Base-by-base conservation (phyloP, 2,797 vertebrate genomes). In the Takifugu ocellatus region DNA sequence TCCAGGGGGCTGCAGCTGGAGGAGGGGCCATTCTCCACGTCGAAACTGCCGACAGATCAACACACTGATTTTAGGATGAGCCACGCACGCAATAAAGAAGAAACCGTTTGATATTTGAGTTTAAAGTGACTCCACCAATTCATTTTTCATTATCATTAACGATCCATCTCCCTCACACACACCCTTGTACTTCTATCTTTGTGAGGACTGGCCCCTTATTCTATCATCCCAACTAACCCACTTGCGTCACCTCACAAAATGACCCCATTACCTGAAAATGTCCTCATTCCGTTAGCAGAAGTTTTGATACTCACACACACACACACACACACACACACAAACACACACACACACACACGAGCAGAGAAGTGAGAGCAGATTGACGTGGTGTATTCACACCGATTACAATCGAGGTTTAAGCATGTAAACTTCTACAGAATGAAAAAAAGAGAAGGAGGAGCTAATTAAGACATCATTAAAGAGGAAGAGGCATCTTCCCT, bases 1-100 rank as follows among this genome's bases (percentile, higher is more conserved):
- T 99, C 96, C 94, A 99, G 87, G 0, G 97, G 96, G 88, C 96
- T 99, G 86, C 97, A 95, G 65, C 95, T 93, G 44, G 93, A 86
- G 0, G 95, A 95, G 0, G 95, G 94, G 89, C 86, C 97, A 94
- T 99, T 99, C 84, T 99, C 97, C 90, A 99, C 97, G 49, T 99
- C 96, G 53, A 99, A 99, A 88, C 97, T 99, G 87, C 0, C 82
- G 62, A 74, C 25, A 81, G 3, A 75, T 2, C 74, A 55, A 51
- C 25, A 47, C 14, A 66, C 12, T 55, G 15, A 1, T 43, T 26
- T 56, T 33, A 31, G 0, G 5, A 57, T 6, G 14, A 46, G 0
- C 8, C 16, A 21, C 7, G 17, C 16, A 21, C 7, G 17, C 5
- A 46, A 46, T 3, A n/a, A 21, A n/a, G 44, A 9, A n/a, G 16